Percentiles rank a stretch among this genome's conserved stretches.
Evolutionary conservation across 2,797 vertebrate genomes (phyloP).

Genomic region (Zalophus californianus): DNA sequence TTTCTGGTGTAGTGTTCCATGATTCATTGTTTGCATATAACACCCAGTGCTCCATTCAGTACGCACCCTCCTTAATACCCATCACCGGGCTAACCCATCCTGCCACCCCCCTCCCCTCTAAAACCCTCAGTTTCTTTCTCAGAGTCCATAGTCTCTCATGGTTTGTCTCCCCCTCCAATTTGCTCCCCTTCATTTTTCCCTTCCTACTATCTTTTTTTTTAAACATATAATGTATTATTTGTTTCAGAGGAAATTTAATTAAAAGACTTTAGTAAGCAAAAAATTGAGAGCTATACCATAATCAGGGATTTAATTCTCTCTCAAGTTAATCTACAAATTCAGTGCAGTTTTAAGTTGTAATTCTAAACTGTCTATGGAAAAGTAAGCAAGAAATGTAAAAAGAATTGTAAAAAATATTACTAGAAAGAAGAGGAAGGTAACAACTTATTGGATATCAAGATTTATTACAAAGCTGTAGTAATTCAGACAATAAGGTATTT

Average conservation of each 20-base stretch:
- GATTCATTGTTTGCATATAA: too few species aligned
- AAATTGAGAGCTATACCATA: background rate
- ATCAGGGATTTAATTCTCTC: background rate
- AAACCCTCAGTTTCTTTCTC: too few species aligned
- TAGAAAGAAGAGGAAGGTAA: background rate
- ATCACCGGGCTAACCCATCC: too few species aligned
- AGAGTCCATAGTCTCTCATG: too few species aligned
- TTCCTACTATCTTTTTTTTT: too few species aligned
- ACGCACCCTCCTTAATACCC: too few species aligned
- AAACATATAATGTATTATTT: too few species aligned
- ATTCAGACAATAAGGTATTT: background rate
- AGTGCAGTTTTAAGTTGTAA: conserved; percentile 1
- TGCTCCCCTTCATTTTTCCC: too few species aligned
- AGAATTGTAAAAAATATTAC: conserved; percentile 5
- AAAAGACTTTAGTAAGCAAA: background rate
- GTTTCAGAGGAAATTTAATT: background rate
- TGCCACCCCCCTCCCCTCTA: too few species aligned
- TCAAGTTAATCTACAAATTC: background rate
- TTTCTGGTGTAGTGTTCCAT: too few species aligned
- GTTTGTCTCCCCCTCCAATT: too few species aligned
- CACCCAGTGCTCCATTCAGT: too few species aligned
- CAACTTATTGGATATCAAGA: background rate
- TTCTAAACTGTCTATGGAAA: background rate
- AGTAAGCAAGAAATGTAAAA: background rate
- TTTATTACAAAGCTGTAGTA: background rate